phyloP scores from a whole-genome alignment of 1,140 invertebrate species.

The Euura saliciscinereae region DNA sequence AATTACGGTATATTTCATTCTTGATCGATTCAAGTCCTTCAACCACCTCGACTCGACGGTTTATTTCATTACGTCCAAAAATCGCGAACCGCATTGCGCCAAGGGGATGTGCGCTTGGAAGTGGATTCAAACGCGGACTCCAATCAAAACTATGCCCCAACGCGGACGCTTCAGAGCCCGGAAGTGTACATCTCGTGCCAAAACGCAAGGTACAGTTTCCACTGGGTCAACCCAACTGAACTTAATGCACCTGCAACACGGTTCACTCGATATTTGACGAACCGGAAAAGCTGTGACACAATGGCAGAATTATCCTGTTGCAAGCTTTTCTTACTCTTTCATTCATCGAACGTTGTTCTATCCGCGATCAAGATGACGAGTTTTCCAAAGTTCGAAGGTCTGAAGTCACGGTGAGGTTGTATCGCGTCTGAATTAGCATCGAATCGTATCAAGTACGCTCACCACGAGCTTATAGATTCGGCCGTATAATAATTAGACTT shows the following conservation, averaged over 20 bases:
- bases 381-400: neutral
- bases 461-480: neutral
- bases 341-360: too few species aligned
- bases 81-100: conserved; percentile 2
- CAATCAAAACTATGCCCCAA: conserved; percentile 1
- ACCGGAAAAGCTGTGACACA: neutral
- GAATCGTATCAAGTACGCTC: neutral
- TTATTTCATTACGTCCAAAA: neutral
- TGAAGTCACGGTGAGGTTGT: neutral
- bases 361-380: neutral
- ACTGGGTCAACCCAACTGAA: neutral
- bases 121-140: neutral
- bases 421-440: neutral
- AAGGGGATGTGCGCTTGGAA: neutral
- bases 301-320: neutral
- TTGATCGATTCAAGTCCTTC: neutral
- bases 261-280: neutral
- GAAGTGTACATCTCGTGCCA: conserved; percentile 1
- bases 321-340: too few species aligned
- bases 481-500: neutral
- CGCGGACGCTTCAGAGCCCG: neutral
- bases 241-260: neutral
- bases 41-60: neutral
- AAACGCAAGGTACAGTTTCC: neutral
- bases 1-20: too few species aligned